These are phyloP conservation scores for Anas bernieri DNA, from an alignment of 2,797 vertebrate genomes.

Conservation along the genomic window DNA sequence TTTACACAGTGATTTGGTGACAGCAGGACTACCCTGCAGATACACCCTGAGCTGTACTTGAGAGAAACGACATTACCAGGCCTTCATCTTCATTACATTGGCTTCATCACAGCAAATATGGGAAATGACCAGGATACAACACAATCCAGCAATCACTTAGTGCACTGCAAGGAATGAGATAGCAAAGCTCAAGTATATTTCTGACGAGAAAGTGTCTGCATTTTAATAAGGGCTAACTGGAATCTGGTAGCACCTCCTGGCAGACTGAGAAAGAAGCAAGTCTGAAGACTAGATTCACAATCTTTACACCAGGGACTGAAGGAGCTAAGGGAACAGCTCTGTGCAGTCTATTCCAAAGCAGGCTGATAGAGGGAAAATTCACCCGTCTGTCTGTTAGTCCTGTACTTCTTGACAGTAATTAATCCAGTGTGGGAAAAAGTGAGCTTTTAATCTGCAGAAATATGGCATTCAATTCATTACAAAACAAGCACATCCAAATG, in stretches of 20 bases:
- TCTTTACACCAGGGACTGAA: background rate
- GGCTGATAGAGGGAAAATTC: background rate
- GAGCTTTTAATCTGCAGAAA: background rate
- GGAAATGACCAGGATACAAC: background rate
- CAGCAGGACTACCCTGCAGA: background rate
- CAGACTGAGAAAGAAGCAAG: background rate
- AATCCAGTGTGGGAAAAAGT: background rate
- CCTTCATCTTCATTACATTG: background rate
- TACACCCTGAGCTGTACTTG: background rate
- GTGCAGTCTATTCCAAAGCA: background rate
- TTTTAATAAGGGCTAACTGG: background rate
- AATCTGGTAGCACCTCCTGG: background rate
- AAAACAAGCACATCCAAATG: background rate
- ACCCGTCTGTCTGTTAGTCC: background rate
- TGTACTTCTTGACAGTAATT: background rate
- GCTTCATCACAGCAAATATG: background rate
- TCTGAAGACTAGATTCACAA: background rate
- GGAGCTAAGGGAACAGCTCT: background rate
- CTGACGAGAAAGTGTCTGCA: background rate
- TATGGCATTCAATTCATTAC: background rate
- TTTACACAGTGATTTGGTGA: background rate
- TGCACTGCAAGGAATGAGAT: background rate
- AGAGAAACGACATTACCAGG: background rate
- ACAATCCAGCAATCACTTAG: background rate
- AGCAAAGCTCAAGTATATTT: background rate